These are phyloP conservation scores for Brachypalpus laphriformis DNA, from an alignment of 2,888 invertebrate genomes.

Conservation along the genomic window DNA sequence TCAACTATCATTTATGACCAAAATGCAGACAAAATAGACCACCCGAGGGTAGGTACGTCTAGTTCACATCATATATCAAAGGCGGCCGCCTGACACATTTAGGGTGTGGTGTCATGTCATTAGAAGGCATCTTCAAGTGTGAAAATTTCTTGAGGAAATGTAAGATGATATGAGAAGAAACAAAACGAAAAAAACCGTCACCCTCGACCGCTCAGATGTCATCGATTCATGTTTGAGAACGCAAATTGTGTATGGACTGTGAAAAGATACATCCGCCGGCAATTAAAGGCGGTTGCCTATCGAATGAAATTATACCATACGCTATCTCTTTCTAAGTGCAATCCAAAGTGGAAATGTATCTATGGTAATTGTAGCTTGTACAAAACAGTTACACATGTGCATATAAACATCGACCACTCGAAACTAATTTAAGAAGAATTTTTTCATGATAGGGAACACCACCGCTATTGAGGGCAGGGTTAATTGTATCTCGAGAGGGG, in stretches of 20 bases:
- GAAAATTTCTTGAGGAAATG: slow-evolving; percentile 45
- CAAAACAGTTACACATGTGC: slow-evolving; percentile 31
- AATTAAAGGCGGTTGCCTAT: slow-evolving; percentile 55
- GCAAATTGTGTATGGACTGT: slow-evolving; percentile 57
- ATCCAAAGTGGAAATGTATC: slow-evolving; percentile 65
- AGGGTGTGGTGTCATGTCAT: slow-evolving; percentile 60
- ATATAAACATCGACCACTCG: slow-evolving; percentile 50
- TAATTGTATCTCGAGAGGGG: slow-evolving; percentile 38
- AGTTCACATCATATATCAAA: slow-evolving; percentile 54
- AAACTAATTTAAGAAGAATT: slow-evolving; percentile 56
- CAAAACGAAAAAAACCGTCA: slow-evolving; percentile 41
- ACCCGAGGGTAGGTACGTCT: slow-evolving; percentile 38
- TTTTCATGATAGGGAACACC: slow-evolving; percentile 15
- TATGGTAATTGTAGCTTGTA: slow-evolving; percentile 47
- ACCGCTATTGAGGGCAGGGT: slow-evolving; percentile 27
- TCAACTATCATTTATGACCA: slow-evolving; percentile 23
- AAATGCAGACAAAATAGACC: slow-evolving; percentile 15
- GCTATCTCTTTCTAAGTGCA: slow-evolving; percentile 30
- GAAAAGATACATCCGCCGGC: slow-evolving; percentile 70
- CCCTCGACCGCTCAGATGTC: slow-evolving; percentile 59
- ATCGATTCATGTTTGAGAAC: slow-evolving; percentile 60
- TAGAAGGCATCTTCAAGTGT: slow-evolving; percentile 67
- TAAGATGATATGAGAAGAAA: slow-evolving; percentile 6
- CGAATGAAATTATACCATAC: slow-evolving; percentile 25
- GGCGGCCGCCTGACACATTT: slow-evolving; percentile 46